Percentiles rank a stretch among this genome's conserved stretches.
These are phyloP conservation scores for Hylaeus volcanicus DNA, from an alignment of 1,140 invertebrate genomes.

Conservation along the genomic window DNA sequence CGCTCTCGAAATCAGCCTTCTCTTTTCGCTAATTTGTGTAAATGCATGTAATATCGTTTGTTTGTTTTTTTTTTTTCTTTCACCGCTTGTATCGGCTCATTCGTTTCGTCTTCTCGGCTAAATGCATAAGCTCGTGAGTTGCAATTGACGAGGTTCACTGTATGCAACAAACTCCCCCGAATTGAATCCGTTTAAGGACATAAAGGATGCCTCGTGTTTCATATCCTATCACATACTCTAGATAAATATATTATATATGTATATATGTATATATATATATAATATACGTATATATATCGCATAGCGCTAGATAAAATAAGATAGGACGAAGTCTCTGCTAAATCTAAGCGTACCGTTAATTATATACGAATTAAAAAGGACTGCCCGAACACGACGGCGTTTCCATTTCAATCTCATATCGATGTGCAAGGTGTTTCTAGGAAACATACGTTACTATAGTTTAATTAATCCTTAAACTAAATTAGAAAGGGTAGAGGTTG, in stretches of 20 bases:
- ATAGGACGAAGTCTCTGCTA: slow-evolving; percentile 31
- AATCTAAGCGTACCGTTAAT: slow-evolving; percentile 51
- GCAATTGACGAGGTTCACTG: slow-evolving; percentile 68
- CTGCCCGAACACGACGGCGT: slow-evolving; percentile 35
- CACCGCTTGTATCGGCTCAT: background rate
- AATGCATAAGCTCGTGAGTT: slow-evolving; percentile 63
- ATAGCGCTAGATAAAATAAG: slow-evolving; percentile 53
- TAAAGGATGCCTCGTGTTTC: slow-evolving; percentile 22
- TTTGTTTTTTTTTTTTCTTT: background rate
- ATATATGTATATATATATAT: too few relatives aligned
- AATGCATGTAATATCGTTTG: slow-evolving; percentile 9
- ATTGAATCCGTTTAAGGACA: slow-evolving; percentile 66
- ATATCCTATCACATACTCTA: slow-evolving; percentile 33
- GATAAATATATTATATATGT: slow-evolving; percentile 32
- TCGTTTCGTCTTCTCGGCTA: slow-evolving; percentile 39
- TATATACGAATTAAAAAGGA: slow-evolving; percentile 40
- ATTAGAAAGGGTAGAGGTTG: slow-evolving; percentile 30
- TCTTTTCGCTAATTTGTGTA: background rate
- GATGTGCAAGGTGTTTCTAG: slow-evolving; percentile 62
- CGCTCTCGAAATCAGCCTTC: slow-evolving; percentile 6
- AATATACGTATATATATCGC: slow-evolving; percentile 1
- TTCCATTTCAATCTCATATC: slow-evolving; percentile 41
- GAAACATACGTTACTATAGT: slow-evolving; percentile 58
- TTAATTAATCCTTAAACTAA: slow-evolving; percentile 40
- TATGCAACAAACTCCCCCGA: slow-evolving; percentile 72